phyloP scores from a whole-genome alignment of 2,888 invertebrate species.

The Limnephilus rhombicus region DNA sequence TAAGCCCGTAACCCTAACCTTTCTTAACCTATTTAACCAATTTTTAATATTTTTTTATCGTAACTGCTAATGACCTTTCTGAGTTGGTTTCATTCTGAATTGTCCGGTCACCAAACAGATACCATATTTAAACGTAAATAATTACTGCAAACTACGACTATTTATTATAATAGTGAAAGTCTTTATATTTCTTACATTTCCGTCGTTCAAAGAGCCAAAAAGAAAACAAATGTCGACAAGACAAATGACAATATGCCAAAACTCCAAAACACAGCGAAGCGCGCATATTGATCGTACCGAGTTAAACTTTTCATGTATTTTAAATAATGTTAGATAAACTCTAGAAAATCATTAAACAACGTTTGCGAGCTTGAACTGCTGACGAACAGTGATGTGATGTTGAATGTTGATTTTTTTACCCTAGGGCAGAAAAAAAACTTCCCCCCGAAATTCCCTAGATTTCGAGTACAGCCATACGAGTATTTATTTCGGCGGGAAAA shows the following conservation, averaged over 20 bases:
- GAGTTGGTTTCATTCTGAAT: no score
- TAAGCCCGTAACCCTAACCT: no score
- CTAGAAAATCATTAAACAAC: not conserved
- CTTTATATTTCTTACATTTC: not conserved
- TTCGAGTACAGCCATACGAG: not conserved
- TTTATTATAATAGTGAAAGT: no score
- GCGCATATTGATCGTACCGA: not conserved
- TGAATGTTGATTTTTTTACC: not conserved
- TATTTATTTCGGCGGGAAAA: not conserved
- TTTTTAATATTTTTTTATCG: no score
- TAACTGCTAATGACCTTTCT: no score
- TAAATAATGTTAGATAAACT: not conserved
- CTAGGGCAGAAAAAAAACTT: not conserved
- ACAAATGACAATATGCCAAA: not conserved
- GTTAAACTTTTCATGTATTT: not conserved
- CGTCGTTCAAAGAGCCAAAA: not conserved
- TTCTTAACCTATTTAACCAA: no score
- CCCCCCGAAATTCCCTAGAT: not conserved
- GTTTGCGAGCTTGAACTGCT: not conserved
- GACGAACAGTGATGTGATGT: not conserved
- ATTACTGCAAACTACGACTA: not conserved
- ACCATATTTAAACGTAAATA: no score
- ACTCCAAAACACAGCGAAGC: not conserved
- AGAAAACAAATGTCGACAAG: not conserved
- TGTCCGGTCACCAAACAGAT: no score